Conservation (phyloP, 2,888 invertebrate species). For the Drosophila emarginata region DNA sequence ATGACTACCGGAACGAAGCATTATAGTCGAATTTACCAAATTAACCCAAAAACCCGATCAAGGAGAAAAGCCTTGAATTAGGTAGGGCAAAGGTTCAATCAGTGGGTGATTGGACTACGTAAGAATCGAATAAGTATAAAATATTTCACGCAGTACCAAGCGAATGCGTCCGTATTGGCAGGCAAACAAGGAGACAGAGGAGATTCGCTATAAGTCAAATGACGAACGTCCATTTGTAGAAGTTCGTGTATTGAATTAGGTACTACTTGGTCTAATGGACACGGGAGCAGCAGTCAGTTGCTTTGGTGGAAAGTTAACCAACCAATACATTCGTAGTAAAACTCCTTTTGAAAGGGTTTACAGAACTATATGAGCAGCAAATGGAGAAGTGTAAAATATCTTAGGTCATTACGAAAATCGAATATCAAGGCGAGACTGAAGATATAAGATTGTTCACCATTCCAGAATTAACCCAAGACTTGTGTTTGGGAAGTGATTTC, state of each 20-base stretch:
- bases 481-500: background rate
- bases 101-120: too few relatives aligned
- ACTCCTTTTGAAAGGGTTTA: background rate
- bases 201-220: background rate
- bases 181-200: too few relatives aligned
- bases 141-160: too few relatives aligned
- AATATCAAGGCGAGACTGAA: too few relatives aligned
- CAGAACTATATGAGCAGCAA: background rate
- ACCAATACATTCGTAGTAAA: background rate
- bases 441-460: background rate
- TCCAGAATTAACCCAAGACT: background rate
- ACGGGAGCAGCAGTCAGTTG: background rate
- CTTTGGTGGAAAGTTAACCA: background rate
- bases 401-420: background rate
- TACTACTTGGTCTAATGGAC: constrained; percentile 3
- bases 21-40: too few relatives aligned
- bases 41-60: too few relatives aligned
- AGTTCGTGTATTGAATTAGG: background rate
- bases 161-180: too few relatives aligned
- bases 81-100: too few relatives aligned
- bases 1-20: too few relatives aligned
- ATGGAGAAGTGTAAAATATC: background rate
- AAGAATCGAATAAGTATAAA: too few relatives aligned
- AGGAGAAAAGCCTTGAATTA: too few relatives aligned
- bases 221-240: background rate